Evolutionary conservation across 2,888 invertebrate genomes (phyloP).

Genomic region (Vannuccia rotundouncinata): DNA sequence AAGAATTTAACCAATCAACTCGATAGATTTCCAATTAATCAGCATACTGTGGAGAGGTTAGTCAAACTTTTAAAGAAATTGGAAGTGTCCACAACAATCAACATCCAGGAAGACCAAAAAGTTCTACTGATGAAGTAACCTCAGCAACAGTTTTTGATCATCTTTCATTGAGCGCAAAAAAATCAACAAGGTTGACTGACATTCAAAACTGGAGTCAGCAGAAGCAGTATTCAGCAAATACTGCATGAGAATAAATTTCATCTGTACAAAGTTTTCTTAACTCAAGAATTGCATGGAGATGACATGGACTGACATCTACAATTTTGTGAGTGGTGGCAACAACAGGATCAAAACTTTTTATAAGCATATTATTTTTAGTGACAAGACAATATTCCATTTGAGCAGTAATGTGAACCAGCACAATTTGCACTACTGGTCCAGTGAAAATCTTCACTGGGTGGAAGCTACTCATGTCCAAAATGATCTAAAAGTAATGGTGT

Average conservation of each 20-base stretch:
- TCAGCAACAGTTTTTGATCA: constrained; percentile 5
- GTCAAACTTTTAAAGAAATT: constrained; percentile 14
- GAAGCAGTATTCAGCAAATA: constrained; percentile 27
- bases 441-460: constrained; percentile 23
- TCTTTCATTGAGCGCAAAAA: constrained; percentile 16
- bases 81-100: constrained; percentile 26
- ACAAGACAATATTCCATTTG: constrained; percentile 3
- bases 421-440: constrained; percentile 19
- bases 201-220: constrained; percentile 24
- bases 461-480: constrained; percentile 32
- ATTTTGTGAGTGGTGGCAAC: too few relatives aligned
- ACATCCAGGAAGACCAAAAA: constrained; percentile 20
- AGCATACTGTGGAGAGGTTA: constrained; percentile 17
- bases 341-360: constrained; percentile 18
- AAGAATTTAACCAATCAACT: constrained; percentile 2
- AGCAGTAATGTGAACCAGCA: constrained; percentile 25
- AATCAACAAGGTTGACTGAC: background rate
- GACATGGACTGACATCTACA: constrained; percentile 21
- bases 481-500: constrained; percentile 32
- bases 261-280: constrained; percentile 27
- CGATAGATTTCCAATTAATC: constrained; percentile 24
- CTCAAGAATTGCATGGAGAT: constrained; percentile 31
- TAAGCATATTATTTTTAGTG: too few relatives aligned
- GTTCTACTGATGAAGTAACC: constrained; percentile 21
- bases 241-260: constrained; percentile 25